Evolutionary conservation across 2,797 vertebrate species (phyloP).

Genomic region (Thaleichthys pacificus): DNA sequence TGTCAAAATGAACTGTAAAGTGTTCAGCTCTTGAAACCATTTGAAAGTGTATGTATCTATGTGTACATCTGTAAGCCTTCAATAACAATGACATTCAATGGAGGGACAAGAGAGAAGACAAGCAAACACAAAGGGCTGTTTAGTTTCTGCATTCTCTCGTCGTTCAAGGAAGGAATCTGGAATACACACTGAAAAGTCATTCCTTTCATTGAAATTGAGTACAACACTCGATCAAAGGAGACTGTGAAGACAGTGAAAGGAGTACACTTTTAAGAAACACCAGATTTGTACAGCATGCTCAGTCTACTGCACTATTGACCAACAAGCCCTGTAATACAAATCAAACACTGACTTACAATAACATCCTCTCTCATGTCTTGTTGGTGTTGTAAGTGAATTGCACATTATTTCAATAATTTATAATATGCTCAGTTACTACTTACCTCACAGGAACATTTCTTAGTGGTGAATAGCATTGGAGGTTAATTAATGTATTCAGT

Average conservation of each 20-base stretch:
- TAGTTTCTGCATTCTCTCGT: not conserved
- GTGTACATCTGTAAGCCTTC: constrained; percentile 35
- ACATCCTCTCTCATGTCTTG: not conserved
- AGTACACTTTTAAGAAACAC: not conserved
- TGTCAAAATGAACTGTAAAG: constrained; percentile 54
- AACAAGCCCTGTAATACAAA: not conserved
- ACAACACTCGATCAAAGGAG: not conserved
- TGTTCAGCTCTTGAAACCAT: constrained; percentile 37
- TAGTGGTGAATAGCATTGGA: constrained; percentile 29
- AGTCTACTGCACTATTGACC: not conserved
- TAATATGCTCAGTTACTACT: not conserved
- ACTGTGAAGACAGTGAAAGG: too few relatives aligned
- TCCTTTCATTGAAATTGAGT: not conserved
- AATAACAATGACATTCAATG: constrained; percentile 28
- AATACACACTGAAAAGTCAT: not conserved
- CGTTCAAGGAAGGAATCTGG: not conserved
- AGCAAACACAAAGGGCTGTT: not conserved
- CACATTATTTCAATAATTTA: not conserved
- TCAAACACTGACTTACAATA: not conserved
- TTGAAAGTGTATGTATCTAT: constrained; percentile 51
- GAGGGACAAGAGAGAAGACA: not conserved
- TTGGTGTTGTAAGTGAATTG: not conserved
- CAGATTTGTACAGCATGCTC: not conserved
- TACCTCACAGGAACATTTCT: constrained; percentile 31
- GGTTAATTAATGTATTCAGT: constrained; percentile 63